Conservation (phyloP, 2,888 invertebrate species). For the Dione juno region DNA sequence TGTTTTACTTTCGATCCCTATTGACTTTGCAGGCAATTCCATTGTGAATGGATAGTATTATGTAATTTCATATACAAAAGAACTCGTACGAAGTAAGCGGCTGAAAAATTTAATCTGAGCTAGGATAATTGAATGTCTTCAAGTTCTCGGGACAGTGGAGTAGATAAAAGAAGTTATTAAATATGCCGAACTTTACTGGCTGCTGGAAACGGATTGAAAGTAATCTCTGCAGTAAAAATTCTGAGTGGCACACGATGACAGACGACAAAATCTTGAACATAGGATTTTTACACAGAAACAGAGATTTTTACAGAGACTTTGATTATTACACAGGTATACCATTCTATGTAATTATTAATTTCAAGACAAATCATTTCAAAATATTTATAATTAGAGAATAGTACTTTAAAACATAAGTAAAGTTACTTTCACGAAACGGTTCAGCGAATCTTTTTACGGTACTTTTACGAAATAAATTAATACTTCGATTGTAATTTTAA, state of each 20-base stretch:
- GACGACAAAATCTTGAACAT: slow-evolving; percentile 63
- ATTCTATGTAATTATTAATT: no score
- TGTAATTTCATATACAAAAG: slow-evolving; percentile 36
- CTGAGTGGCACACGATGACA: slow-evolving; percentile 54
- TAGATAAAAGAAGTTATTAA: slow-evolving; percentile 74
- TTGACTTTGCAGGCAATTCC: slow-evolving; percentile 44
- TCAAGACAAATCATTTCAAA: no score
- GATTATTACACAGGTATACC: no score
- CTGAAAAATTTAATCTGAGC: slow-evolving; percentile 55
- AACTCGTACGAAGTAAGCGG: slow-evolving; percentile 42
- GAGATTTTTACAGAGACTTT: no score
- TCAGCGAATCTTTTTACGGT: no score
- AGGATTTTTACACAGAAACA: no score
- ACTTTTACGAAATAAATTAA: no score
- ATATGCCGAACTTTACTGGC: slow-evolving; percentile 69
- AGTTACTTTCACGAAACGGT: no score
- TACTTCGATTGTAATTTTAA: no score
- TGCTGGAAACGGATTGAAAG: slow-evolving; percentile 66
- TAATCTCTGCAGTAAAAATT: slow-evolving; percentile 60
- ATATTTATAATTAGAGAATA: no score
- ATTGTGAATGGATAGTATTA: slow-evolving; percentile 32
- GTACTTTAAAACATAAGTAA: no score
- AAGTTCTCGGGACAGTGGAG: slow-evolving; percentile 59
- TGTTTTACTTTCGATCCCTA: slow-evolving; percentile 46
- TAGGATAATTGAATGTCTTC: slow-evolving; percentile 70